These are phyloP conservation scores for Phoebastria nigripes DNA, from an alignment of 2,797 vertebrate species.

Conservation along the genomic window DNA sequence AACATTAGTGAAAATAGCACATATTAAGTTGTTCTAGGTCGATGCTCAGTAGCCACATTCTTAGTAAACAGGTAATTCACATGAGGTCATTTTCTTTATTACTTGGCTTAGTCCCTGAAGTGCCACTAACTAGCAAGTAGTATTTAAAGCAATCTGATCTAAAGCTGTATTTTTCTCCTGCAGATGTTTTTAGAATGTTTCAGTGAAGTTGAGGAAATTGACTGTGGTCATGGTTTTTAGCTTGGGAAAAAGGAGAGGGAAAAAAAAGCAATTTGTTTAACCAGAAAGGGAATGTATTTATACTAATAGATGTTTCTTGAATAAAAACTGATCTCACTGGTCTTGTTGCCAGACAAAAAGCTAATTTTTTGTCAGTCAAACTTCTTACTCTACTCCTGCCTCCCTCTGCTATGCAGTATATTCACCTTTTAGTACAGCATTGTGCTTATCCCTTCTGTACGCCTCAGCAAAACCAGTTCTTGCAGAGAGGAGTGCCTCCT, in stretches of 20 bases:
- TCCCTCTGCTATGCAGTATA: neutral
- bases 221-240: neutral
- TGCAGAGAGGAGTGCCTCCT: neutral
- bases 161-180: neutral
- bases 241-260: neutral
- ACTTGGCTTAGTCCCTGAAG: neutral
- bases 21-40: neutral
- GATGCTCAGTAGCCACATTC: neutral
- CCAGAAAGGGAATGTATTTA: neutral
- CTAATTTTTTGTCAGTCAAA: neutral
- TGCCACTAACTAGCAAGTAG: neutral
- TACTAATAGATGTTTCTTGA: neutral
- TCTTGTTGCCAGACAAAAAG: neutral
- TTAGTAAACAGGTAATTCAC: neutral
- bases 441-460: neutral
- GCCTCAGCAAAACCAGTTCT: neutral
- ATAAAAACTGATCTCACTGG: neutral
- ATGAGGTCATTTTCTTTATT: neutral
- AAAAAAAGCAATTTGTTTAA: neutral
- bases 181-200: neutral
- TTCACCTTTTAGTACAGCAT: neutral
- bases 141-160: slow-evolving; percentile 10
- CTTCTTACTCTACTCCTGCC: neutral
- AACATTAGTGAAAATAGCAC: neutral
- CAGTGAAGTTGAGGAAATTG: neutral